Conservation (phyloP, 2,888 invertebrate genomes). For the Hypomecis punctinalis region DNA sequence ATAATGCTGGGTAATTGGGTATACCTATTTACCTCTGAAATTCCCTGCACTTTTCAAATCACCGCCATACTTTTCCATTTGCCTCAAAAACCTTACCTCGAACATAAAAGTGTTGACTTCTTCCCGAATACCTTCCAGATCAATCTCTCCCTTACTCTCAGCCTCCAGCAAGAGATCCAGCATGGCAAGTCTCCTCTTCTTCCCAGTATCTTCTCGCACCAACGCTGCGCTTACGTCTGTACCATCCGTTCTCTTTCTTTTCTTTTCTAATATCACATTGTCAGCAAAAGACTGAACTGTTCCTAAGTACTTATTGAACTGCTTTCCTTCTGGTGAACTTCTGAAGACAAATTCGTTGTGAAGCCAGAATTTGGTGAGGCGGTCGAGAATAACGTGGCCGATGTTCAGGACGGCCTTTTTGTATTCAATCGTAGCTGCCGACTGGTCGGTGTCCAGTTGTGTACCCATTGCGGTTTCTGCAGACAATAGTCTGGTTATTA, state of each 20-base stretch:
- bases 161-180: conserved; percentile 87
- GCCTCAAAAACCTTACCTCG: conserved; percentile 30
- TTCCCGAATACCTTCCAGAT: conserved; percentile 87
- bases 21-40: background rate
- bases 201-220: conserved; percentile 33
- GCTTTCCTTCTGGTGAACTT: conserved; percentile 68
- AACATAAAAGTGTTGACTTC: conserved; percentile 90
- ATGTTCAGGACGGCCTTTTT: conserved; percentile 76
- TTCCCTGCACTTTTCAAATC: background rate
- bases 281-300: conserved; percentile 82
- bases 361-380: conserved; percentile 82
- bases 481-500: conserved; percentile 1
- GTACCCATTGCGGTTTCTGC: conserved; percentile 87
- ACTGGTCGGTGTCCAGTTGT: conserved; percentile 71
- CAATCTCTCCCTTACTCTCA: conserved; percentile 84
- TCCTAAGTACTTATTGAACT: conserved; percentile 74
- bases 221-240: conserved; percentile 24
- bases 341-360: conserved; percentile 81
- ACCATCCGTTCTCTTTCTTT: conserved; percentile 45
- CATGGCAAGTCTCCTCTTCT: conserved; percentile 85
- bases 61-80: too few relatives aligned
- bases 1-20: too few relatives aligned
- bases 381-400: conserved; percentile 53
- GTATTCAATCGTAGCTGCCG: conserved; percentile 71
- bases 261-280: conserved; percentile 80